Conservation (phyloP, 2,113 vertebrate species). For the Microcebus jonahi region DNA sequence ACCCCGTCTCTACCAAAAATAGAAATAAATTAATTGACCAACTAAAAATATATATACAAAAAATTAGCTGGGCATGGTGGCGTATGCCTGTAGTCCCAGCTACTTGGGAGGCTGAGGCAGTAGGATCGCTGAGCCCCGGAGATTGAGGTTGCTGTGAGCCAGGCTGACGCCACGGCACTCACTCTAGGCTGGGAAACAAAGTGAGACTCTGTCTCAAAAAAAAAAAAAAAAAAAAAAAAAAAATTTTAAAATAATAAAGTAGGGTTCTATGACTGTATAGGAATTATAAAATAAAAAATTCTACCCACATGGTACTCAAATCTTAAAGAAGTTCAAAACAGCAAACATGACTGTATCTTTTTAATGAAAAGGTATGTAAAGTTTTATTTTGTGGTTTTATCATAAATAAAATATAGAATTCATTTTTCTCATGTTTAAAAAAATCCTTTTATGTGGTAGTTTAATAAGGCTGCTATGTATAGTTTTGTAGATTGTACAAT, state of each 20-base stretch:
- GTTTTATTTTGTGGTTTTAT: constrained; percentile 38
- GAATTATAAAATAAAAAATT: constrained; percentile 46
- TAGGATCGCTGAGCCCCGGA: no score
- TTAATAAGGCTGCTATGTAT: background rate
- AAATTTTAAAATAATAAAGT: background rate
- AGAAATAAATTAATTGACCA: no score
- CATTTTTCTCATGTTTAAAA: constrained; percentile 13
- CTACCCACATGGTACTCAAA: background rate
- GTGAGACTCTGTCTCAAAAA: no score
- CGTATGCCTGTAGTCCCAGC: no score
- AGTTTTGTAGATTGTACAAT: background rate
- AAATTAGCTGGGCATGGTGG: no score
- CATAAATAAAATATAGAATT: constrained; percentile 37
- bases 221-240: no score
- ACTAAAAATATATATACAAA: no score
- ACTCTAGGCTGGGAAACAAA: no score
- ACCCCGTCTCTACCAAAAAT: no score
- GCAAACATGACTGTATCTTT: background rate
- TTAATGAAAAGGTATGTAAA: background rate
- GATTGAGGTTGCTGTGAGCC: no score
- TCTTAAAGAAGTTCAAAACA: constrained; percentile 32
- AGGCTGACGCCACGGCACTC: no score
- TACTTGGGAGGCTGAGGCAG: no score
- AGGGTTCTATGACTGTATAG: background rate
- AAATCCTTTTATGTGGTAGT: background rate